Percentiles rank a stretch among this genome's conserved stretches.
Conservation (phyloP, 2,797 vertebrate species). For the Threskiornis aethiopicus region DNA sequence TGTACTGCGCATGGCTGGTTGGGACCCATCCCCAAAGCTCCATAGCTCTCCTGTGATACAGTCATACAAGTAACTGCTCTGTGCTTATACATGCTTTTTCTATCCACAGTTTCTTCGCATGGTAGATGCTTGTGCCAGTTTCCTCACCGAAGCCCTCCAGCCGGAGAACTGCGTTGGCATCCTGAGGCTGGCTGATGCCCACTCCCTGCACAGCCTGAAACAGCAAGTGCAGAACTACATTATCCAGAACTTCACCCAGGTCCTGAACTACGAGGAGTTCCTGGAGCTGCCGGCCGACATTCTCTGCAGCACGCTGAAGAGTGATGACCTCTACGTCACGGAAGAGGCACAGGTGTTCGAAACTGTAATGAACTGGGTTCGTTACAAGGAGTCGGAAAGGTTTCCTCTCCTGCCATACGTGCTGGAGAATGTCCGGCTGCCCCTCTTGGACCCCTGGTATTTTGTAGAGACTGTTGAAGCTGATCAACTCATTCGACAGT, state of each 20-base stretch:
- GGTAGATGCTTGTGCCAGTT: constrained; percentile 89
- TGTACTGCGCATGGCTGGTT: not conserved
- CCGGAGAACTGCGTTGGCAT: constrained; percentile 93
- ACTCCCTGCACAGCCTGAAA: constrained; percentile 82
- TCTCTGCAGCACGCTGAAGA: constrained; percentile 82
- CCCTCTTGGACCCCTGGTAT: constrained; percentile 90
- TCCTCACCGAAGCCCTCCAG: constrained; percentile 88
- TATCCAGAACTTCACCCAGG: constrained; percentile 86
- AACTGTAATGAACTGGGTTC: constrained; percentile 89
- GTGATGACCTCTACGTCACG: constrained; percentile 88
- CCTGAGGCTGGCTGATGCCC: constrained; percentile 87
- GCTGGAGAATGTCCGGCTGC: constrained; percentile 86
- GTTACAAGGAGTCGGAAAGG: constrained; percentile 79
- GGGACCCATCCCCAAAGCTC: not conserved
- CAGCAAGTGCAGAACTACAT: constrained; percentile 86
- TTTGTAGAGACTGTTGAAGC: constrained; percentile 94
- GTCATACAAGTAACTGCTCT: not conserved
- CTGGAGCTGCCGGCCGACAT: constrained; percentile 84
- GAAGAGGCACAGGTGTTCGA: constrained; percentile 91
- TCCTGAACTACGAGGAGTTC: constrained; percentile 86
- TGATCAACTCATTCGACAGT: constrained; percentile 85
- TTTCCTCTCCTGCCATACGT: constrained; percentile 76
- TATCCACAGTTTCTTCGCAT: constrained; percentile 88
- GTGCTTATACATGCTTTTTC: not conserved
- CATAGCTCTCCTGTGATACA: not conserved